These are phyloP conservation scores for Bombus pascuorum DNA, from an alignment of 1,140 invertebrate species.

Conservation along the genomic window DNA sequence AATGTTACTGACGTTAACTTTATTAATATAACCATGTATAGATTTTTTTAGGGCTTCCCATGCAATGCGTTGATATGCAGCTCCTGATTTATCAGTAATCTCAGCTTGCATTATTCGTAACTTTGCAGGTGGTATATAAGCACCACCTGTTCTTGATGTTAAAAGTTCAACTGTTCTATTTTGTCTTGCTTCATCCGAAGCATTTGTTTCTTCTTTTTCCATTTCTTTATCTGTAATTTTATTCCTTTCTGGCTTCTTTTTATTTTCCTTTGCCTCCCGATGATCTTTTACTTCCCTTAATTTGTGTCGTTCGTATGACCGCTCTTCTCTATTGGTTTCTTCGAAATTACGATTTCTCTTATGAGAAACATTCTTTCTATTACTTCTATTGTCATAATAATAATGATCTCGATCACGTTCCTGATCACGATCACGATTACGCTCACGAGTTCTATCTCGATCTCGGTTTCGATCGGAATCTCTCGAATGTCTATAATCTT, in stretches of 20 bases:
- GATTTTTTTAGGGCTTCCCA: constrained; percentile 99
- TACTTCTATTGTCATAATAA: constrained; percentile 9
- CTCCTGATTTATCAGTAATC: constrained; percentile 96
- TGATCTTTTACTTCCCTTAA: not conserved
- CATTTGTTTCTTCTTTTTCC: constrained; percentile 12
- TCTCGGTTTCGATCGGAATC: not conserved
- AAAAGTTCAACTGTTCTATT: constrained; percentile 88
- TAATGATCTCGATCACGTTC: not conserved
- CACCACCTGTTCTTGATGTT: constrained; percentile 95
- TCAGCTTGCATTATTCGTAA: constrained; percentile 96
- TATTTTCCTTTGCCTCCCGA: not conserved
- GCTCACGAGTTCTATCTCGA: not conserved
- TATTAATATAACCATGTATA: constrained; percentile 99
- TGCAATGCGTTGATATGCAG: constrained; percentile 81
- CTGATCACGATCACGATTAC: not conserved
- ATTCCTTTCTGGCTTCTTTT: constrained; percentile 5
- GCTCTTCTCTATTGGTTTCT: not conserved
- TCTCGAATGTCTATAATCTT: not conserved
- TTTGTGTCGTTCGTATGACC: constrained; percentile 1
- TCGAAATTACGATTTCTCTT: constrained; percentile 15
- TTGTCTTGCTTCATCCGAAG: constrained; percentile 68
- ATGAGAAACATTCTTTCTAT: not conserved
- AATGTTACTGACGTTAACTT: constrained; percentile 98
- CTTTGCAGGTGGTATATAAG: constrained; percentile 99
- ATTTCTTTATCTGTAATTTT: constrained; percentile 2